Evolutionary conservation across 1,140 invertebrate species (phyloP).

Genomic region (Dolichoris vasculosae): DNA sequence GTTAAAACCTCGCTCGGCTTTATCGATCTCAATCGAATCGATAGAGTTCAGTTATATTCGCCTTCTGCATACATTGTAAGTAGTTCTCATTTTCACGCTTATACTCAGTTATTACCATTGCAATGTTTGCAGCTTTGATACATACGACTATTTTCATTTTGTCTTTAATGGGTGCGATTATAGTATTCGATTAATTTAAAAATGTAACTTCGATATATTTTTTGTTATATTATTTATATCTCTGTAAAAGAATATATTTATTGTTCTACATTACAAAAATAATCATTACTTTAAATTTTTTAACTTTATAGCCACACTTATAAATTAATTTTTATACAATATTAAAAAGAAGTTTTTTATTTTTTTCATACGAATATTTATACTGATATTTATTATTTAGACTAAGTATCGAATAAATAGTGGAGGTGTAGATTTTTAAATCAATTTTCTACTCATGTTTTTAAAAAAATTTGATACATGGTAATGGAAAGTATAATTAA

Average conservation of each 20-base stretch:
- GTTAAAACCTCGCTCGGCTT: conserved; percentile 32
- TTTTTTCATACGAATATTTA: too few species aligned
- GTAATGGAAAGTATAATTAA: too few species aligned
- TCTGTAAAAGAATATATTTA: background rate
- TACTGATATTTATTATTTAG: background rate
- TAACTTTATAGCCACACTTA: background rate
- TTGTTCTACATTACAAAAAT: background rate
- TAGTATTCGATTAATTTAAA: background rate
- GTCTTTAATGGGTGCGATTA: background rate
- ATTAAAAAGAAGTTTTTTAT: too few species aligned
- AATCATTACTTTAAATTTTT: background rate
- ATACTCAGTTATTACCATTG: conserved; percentile 27
- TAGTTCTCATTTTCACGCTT: conserved; percentile 21
- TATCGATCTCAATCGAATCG: conserved; percentile 40
- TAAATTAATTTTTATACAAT: too few species aligned
- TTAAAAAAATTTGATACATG: background rate
- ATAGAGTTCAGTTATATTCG: conserved; percentile 27
- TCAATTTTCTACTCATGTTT: background rate
- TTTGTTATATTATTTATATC: background rate
- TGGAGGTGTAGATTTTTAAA: background rate
- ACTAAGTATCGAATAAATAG: background rate
- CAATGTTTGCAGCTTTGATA: background rate
- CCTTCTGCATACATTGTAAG: background rate
- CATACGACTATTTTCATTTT: background rate
- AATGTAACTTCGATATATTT: background rate